Evolutionary conservation across 2,888 invertebrate species (phyloP), one percentile per base, ranked within the genome.

Genomic region (Bibio marci): DNA sequence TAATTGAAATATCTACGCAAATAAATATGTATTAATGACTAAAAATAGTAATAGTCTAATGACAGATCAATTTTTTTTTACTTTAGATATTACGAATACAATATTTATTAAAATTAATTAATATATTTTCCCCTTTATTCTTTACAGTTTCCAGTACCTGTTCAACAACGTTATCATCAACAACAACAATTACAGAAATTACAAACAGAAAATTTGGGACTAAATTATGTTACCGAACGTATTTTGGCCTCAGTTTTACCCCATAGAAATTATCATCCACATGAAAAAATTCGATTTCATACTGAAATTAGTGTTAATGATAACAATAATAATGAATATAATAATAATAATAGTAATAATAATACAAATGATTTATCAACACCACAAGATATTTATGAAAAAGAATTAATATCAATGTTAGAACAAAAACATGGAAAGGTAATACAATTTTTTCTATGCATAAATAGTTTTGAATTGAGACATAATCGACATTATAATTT

Each of bases 401-500:
- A 46, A 43, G 51, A 51, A 32, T 43, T 52, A 37, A 48, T 52
- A 39, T 45, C 47, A 17, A 51, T 52, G 52, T 35, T 52, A 13
- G 50, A 52, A 39, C 51, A 51, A 39, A 52, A 52, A 43, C 52
- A 52, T 39, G 51, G 52, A 33, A 50, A 50, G 46, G 51, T 51
- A 47, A 22, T 22, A 6, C 22, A 22, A 22, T 6, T 22, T 6
- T 22, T 6, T 22, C 4, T 22, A 22, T 22, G 8, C 8, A 22
- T 22, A 22, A 6, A 22, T 22, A 22, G n/a, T n/a, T n/a, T n/a
- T n/a, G n/a, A n/a, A n/a, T n/a, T n/a, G n/a, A n/a, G n/a, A n/a
- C n/a, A n/a, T n/a, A n/a, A 22, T 22, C 22, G 8, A 22, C 22
- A n/a, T 14, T 14, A n/a, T n/a, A 6, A 14, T 30, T 26, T 35